Conservation (phyloP, 92 coral and sea anemone genomes). For the Actinostola sp. region DNA sequence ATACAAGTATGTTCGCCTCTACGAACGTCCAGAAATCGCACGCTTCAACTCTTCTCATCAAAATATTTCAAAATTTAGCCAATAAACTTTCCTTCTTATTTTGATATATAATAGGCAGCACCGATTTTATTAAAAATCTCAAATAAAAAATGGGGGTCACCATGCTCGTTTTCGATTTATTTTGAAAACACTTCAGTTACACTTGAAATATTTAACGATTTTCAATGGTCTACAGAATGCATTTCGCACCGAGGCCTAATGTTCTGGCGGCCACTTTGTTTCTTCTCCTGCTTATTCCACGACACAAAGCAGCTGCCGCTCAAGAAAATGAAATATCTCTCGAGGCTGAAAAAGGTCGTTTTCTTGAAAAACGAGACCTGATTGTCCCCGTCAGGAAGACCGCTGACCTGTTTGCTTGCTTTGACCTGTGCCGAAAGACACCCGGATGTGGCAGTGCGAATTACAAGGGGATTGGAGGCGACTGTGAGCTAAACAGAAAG, state of each 20-base stretch:
- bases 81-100: no score
- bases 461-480: not conserved
- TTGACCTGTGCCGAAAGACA: conserved; percentile 8
- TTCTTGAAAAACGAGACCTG: not conserved
- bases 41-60: no score
- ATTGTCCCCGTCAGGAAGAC: conserved; percentile 1
- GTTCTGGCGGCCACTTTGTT: not conserved
- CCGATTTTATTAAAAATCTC: no score
- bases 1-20: no score
- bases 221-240: no score
- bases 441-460: conserved; percentile 20
- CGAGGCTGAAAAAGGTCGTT: not conserved
- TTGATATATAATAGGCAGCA: no score
- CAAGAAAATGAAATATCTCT: not conserved
- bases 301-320: not conserved
- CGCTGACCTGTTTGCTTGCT: conserved; percentile 6
- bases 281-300: not conserved
- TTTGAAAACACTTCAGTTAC: no score
- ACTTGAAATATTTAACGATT: no score
- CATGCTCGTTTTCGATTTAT: no score
- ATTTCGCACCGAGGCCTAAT: not conserved
- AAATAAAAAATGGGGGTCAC: no score
- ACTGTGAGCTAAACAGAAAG: conserved; percentile 19
- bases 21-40: no score
- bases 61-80: no score